Evolutionary conservation across 2,888 invertebrate species (phyloP).

Genomic region (Lysandra bellargus): DNA sequence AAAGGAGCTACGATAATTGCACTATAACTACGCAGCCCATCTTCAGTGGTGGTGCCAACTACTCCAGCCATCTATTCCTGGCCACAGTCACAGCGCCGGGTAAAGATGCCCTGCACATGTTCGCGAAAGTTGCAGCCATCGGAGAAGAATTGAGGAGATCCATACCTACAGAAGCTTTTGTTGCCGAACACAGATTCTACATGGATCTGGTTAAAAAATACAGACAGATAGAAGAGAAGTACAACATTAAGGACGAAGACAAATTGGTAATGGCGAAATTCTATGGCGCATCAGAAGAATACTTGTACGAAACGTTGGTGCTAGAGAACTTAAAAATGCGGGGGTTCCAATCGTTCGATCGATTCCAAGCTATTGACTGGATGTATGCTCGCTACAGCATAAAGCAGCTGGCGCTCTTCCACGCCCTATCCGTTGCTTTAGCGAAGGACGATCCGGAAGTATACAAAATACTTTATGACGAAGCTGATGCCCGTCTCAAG

Average conservation of each 20-base stretch:
- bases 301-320: slow-evolving; percentile 45
- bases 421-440: slow-evolving; percentile 54
- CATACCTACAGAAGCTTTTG: slow-evolving; percentile 36
- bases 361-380: slow-evolving; percentile 47
- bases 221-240: slow-evolving; percentile 42
- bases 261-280: slow-evolving; percentile 44
- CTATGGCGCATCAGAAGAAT: slow-evolving; percentile 40
- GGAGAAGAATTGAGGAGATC: slow-evolving; percentile 37
- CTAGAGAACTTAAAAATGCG: slow-evolving; percentile 46
- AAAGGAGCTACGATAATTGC: slow-evolving; percentile 45
- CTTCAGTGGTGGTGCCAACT: slow-evolving; percentile 54
- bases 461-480: slow-evolving; percentile 39
- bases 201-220: slow-evolving; percentile 42
- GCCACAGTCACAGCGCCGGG: slow-evolving; percentile 45
- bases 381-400: slow-evolving; percentile 49
- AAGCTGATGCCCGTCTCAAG: slow-evolving; percentile 27
- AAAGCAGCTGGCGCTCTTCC: slow-evolving; percentile 51
- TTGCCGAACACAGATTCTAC: slow-evolving; percentile 45
- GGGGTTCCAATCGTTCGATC: slow-evolving; percentile 45
- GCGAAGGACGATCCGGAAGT: slow-evolving; percentile 48
- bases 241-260: slow-evolving; percentile 43
- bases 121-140: background rate
- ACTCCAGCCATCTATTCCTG: slow-evolving; percentile 48
- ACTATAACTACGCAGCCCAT: slow-evolving; percentile 45
- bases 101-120: slow-evolving; percentile 41